These are phyloP conservation scores for Adelphocoris suturalis DNA, from an alignment of 2,888 invertebrate genomes.

Conservation along the genomic window DNA sequence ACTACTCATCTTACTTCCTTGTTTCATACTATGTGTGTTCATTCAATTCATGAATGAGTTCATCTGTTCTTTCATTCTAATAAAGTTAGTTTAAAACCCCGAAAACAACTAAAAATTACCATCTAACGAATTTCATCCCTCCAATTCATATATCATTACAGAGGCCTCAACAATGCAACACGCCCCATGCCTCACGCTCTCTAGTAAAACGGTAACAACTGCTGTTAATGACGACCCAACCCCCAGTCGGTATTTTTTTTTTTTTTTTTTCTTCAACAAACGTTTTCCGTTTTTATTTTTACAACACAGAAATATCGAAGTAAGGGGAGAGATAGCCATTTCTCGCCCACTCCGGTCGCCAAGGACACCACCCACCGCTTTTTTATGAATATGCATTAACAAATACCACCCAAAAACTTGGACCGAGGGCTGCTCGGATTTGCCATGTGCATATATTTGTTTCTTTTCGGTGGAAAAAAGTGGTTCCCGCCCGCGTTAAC, in stretches of 20 bases:
- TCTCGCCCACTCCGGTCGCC: background rate
- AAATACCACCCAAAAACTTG: background rate
- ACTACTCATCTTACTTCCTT: too few species aligned
- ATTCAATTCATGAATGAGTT: too few species aligned
- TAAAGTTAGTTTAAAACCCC: too few species aligned
- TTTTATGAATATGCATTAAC: conserved; percentile 45
- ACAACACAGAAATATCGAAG: background rate
- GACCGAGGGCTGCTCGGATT: background rate
- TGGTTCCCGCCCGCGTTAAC: background rate
- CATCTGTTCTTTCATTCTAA: too few species aligned
- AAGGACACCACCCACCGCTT: conserved; percentile 9
- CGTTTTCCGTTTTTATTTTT: background rate
- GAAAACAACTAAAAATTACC: too few species aligned
- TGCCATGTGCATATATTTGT: conserved; percentile 40
- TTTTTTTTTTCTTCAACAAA: background rate
- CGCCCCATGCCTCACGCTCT: background rate
- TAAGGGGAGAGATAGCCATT: background rate
- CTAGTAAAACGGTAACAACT: background rate
- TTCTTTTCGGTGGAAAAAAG: background rate
- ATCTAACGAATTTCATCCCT: too few species aligned
- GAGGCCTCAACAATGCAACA: too few species aligned
- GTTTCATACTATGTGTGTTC: too few species aligned
- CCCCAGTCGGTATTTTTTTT: background rate
- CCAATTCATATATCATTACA: too few species aligned
- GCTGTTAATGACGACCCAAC: conserved; percentile 2